These are phyloP conservation scores for Diadema setosum DNA, from an alignment of 35 echinoderm and acorn worm species.

Conservation along the genomic window DNA sequence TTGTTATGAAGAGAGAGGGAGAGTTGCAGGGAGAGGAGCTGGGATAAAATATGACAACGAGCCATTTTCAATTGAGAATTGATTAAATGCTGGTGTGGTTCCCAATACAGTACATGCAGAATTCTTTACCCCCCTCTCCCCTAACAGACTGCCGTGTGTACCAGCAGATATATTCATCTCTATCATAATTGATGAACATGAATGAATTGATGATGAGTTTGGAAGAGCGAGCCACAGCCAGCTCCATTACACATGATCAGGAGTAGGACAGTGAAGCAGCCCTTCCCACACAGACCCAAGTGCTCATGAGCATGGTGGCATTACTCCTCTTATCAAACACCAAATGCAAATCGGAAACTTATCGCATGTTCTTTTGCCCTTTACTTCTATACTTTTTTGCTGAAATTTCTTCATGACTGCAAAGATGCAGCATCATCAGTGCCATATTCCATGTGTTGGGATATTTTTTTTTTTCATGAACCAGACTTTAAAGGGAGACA, in stretches of 20 bases:
- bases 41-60: neutral
- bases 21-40: neutral
- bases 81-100: neutral
- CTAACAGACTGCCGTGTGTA: neutral
- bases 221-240: neutral
- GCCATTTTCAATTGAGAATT: conserved; percentile 3
- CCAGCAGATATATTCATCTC: conserved; percentile 5
- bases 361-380: no score
- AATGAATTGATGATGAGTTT: conserved; percentile 12
- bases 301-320: no score
- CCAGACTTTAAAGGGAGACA: no score
- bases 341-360: no score
- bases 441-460: no score
- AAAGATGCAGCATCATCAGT: no score
- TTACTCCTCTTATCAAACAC: no score
- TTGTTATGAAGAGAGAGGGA: neutral
- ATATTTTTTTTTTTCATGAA: no score
- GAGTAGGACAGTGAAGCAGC: no score
- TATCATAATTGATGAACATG: conserved; percentile 8
- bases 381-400: no score
- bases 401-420: no score
- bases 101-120: neutral
- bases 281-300: no score
- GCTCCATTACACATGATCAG: neutral
- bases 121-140: neutral